Percentiles rank a stretch among this genome's conserved stretches.
Conservation (phyloP, 2,888 invertebrate genomes). For the Drosophila pseudotalamancana region DNA sequence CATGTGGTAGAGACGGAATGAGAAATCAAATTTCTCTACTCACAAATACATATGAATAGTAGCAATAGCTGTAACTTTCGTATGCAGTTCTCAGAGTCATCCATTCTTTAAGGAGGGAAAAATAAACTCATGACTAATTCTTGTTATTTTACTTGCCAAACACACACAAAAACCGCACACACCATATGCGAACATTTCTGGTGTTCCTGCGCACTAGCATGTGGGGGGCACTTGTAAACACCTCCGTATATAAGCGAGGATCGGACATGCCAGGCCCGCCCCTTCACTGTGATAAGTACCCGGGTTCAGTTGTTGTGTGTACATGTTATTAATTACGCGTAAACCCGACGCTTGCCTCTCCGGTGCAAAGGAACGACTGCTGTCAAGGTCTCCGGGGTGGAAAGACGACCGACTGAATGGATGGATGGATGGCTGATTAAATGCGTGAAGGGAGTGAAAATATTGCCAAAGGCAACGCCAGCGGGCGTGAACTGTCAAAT, state of each 20-base stretch:
- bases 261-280: constrained; percentile 10
- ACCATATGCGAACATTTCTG: constrained; percentile 41
- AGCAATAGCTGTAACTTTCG: no score
- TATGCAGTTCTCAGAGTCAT: no score
- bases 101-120: no score
- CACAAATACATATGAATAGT: no score
- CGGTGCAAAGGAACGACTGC: constrained; percentile 44
- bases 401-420: constrained; percentile 18
- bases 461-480: constrained; percentile 49
- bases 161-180: constrained; percentile 15
- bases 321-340: constrained; percentile 78
- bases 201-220: background rate
- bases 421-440: constrained; percentile 25
- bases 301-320: constrained; percentile 69
- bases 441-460: constrained; percentile 26
- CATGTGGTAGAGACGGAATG: no score
- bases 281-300: constrained; percentile 57
- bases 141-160: constrained; percentile 6
- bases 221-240: constrained; percentile 37
- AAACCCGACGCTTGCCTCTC: constrained; percentile 41
- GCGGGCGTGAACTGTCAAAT: constrained; percentile 76
- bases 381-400: constrained; percentile 58
- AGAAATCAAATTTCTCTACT: no score
- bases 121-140: background rate
- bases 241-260: constrained; percentile 7